Evolutionary conservation across 2,797 vertebrate species (phyloP), one percentile per base, ranked within the genome.

Genomic region (Dicrostonyx torquatus): DNA sequence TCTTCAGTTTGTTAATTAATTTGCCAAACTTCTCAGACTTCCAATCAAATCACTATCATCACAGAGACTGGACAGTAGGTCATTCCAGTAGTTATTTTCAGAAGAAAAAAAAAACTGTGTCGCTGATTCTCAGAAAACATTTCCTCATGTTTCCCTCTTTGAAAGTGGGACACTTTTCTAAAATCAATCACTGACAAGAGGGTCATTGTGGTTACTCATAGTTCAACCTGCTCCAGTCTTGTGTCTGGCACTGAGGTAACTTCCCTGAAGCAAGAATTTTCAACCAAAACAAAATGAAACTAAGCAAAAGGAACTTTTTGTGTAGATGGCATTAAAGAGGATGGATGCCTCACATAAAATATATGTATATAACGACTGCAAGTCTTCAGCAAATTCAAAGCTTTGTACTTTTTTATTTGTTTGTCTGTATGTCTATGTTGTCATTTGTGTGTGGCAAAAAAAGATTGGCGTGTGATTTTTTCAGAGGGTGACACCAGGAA

Each of bases 1-100:
- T 78, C 55, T 48, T 88, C 80, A 88, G 55, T 48, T 80, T 68
- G n/a, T 93, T 90, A 73, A 68, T 37, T 94, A 90, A 64, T 94
- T 43, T 58, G 55, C 24, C 40, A 34, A 94, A 53, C 48, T 29
- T 68, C 20, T 43, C 7, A 58, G 34, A 50, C n/a, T 82, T 94
- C 68, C 60, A 22, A 73, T 78, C 9, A 88, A 70, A 40, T 95
- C 37, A 48, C 84, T 31, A 34, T 50, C 73, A 70, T 88, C 37
- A 75, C 48, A 89, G 9, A 79, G 40, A 60, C 34, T 73, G 7
- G 72, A n/a, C 6, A 68, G 53, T 37, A 14, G 4, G 22, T 76
- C 15, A 75, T 45, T 90, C 89, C 60, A 93, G 86, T 1, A 92
- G 89, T 83, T 58, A 89, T 62, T 92, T 94, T 72, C 12, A 76